Evolutionary conservation across 2,797 vertebrate genomes (phyloP).

Genomic region (Arrhamphus sclerolepis): DNA sequence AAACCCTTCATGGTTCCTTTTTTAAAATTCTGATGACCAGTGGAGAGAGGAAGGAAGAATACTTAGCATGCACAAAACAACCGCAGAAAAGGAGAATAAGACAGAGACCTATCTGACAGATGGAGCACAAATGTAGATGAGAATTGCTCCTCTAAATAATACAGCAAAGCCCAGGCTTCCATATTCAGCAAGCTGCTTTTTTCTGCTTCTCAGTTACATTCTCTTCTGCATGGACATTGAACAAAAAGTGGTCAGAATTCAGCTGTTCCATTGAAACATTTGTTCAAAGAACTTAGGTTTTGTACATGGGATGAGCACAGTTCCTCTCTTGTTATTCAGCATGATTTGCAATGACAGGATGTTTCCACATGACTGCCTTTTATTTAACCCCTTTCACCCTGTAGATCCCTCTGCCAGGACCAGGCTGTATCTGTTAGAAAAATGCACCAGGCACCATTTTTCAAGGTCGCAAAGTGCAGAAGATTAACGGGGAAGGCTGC

Average conservation of each 20-base stretch:
- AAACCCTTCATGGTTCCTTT: too few species aligned
- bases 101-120: constrained; percentile 25
- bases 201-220: neutral
- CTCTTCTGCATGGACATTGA: neutral
- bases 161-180: constrained; percentile 14
- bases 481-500: too few species aligned
- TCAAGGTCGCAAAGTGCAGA: too few species aligned
- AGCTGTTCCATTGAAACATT: neutral
- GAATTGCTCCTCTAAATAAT: neutral
- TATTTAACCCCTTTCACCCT: neutral
- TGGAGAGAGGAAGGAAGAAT: too few species aligned
- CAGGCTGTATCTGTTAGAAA: too few species aligned
- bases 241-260: neutral
- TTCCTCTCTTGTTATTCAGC: neutral
- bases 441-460: too few species aligned
- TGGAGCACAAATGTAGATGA: constrained; percentile 56
- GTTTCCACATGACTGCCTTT: constrained; percentile 9
- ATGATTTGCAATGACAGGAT: neutral
- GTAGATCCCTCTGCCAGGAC: neutral
- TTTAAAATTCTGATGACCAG: too few species aligned
- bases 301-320: constrained; percentile 3
- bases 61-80: neutral
- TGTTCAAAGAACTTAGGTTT: neutral
- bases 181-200: constrained; percentile 10
- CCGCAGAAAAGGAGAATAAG: constrained; percentile 6